These are phyloP conservation scores for Trichechus manatus DNA, from an alignment of 2,113 vertebrate species.

Conservation along the genomic window DNA sequence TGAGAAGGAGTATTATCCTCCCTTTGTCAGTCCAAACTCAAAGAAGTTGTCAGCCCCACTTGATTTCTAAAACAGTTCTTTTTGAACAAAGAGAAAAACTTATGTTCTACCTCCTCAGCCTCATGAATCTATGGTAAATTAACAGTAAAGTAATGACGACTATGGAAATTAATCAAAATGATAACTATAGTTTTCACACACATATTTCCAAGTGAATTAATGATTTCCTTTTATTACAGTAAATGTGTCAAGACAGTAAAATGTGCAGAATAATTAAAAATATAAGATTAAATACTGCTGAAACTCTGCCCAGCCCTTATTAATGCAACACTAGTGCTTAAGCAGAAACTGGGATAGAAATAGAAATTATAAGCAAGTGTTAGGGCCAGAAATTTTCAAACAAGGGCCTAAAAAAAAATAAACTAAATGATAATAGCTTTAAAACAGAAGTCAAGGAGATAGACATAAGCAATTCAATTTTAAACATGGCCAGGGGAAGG, in stretches of 20 bases:
- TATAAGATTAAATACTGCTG: constrained; percentile 70
- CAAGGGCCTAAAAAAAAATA: background rate
- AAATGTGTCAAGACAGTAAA: constrained; percentile 74
- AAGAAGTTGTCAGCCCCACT: background rate
- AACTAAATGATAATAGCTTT: background rate
- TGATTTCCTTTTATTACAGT: constrained; percentile 74
- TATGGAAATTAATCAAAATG: constrained; percentile 69
- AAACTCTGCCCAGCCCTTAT: constrained; percentile 66
- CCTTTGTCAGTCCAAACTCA: background rate
- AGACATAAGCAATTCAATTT: constrained; percentile 14
- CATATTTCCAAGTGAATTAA: constrained; percentile 73
- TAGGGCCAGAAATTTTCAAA: constrained; percentile 43
- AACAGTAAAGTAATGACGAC: constrained; percentile 49
- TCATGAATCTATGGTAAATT: background rate
- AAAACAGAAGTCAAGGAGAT: constrained; percentile 10
- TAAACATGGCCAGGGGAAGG: background rate
- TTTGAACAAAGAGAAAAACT: background rate
- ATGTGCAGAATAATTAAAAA: constrained; percentile 78
- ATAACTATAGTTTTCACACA: constrained; percentile 36
- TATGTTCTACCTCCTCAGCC: background rate
- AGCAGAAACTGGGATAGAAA: constrained; percentile 39
- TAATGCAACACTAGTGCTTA: constrained; percentile 21
- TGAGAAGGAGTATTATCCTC: background rate
- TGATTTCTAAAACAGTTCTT: constrained; percentile 14
- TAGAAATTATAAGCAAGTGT: background rate